A percentile compares a stretch with the other conserved stretches of the same genome.
phyloP scores from a whole-genome alignment of 2,888 invertebrate genomes.

The Drepanosiphum platanoidis region DNA sequence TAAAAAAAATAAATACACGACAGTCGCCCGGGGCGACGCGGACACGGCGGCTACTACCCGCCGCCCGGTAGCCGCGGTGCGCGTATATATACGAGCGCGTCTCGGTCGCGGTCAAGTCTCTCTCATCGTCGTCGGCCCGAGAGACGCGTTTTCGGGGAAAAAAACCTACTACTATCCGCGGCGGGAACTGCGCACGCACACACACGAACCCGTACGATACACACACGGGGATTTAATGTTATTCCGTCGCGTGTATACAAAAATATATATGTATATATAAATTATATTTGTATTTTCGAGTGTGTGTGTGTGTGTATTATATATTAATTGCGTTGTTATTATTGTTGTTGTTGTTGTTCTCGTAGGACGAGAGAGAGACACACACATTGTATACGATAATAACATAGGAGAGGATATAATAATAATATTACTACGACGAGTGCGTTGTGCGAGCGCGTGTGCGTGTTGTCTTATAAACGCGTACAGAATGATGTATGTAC shows the following conservation, averaged over 20 bases:
- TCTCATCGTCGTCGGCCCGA: not conserved
- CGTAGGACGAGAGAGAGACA: slow-evolving; percentile 3
- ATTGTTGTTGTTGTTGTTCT: slow-evolving; percentile 9
- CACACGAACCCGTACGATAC: not conserved
- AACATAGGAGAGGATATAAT: slow-evolving; percentile 7
- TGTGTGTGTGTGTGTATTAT: not conserved
- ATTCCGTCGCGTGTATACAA: not conserved
- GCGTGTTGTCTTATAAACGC: not conserved
- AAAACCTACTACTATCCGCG: not conserved
- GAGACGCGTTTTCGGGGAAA: not conserved
- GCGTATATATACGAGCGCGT: not conserved
- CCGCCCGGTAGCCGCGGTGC: not conserved
- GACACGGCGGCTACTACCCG: too few relatives aligned
- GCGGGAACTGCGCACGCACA: not conserved
- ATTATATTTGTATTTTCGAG: too few relatives aligned
- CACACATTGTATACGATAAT: slow-evolving; percentile 12
- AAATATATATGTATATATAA: not conserved
- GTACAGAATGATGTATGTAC: slow-evolving; percentile 52
- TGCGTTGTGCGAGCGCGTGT: not conserved
- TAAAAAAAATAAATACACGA: not conserved
- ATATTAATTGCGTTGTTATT: not conserved
- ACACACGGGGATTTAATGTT: not conserved
- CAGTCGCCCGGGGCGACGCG: not conserved
- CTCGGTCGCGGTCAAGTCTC: not conserved
- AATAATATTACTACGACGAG: slow-evolving; percentile 20